Evolutionary conservation across 2,797 vertebrate species (phyloP).

Genomic region (Platyrinchus mystaceus): DNA sequence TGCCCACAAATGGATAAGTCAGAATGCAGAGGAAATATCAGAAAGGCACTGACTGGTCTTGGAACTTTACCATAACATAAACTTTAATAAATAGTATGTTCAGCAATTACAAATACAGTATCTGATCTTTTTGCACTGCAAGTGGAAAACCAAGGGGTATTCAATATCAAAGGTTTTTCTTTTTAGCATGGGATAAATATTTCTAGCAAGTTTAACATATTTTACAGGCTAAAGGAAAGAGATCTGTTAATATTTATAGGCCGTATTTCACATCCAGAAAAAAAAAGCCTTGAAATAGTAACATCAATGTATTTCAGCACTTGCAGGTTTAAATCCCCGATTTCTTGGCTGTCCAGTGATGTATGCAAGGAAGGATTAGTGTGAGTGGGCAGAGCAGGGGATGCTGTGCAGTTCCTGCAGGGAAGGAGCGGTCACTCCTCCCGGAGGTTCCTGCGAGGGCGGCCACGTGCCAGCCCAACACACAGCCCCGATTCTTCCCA

Average conservation of each 20-base stretch:
- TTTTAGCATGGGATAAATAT: not conserved
- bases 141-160: not conserved
- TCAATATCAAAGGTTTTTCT: not conserved
- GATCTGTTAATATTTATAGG: not conserved
- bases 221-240: not conserved
- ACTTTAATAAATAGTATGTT: not conserved
- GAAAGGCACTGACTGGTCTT: not conserved
- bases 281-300: not conserved
- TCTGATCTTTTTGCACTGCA: not conserved
- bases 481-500: not conserved
- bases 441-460: rapidly evolving
- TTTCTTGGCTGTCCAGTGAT: not conserved
- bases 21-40: not conserved
- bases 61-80: not conserved
- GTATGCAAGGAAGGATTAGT: not conserved
- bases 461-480: not conserved
- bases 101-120: not conserved
- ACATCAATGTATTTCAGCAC: not conserved
- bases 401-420: not conserved
- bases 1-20: not conserved
- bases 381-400: not conserved
- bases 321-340: not conserved
- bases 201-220: not conserved
- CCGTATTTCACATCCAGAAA: not conserved
- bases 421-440: not conserved